Conservation (phyloP, 2,888 invertebrate species). For the Machimus rusticus region DNA sequence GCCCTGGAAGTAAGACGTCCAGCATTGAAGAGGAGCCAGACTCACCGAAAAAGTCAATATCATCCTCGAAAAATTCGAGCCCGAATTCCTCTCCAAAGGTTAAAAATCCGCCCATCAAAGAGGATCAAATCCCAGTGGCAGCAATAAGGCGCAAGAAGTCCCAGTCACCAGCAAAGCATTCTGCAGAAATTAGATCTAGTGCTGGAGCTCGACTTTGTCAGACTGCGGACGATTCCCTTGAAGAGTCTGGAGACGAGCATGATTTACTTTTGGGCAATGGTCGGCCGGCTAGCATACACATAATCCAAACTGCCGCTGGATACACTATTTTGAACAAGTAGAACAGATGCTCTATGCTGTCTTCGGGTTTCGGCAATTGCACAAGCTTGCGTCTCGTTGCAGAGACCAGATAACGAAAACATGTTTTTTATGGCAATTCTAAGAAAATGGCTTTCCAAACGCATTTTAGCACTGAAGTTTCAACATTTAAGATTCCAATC, state of each 20-base stretch:
- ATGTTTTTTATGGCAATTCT: neutral
- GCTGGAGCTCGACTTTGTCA: constrained; percentile 53
- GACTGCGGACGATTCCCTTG: constrained; percentile 44
- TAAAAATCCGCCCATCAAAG: constrained; percentile 45
- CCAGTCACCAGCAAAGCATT: constrained; percentile 47
- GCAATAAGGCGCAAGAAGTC: constrained; percentile 51
- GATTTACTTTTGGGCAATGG: constrained; percentile 51
- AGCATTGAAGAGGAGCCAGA: constrained; percentile 55
- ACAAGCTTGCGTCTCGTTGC: neutral
- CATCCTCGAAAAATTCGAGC: constrained; percentile 52
- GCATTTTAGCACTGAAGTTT: neutral
- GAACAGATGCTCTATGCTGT: constrained; percentile 40
- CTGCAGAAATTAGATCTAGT: constrained; percentile 51
- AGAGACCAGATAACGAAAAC: neutral
- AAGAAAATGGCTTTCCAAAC: neutral
- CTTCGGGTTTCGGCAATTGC: neutral
- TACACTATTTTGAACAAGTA: constrained; percentile 52
- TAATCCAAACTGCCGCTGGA: constrained; percentile 51
- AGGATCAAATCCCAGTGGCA: constrained; percentile 43
- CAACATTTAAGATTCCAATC: neutral
- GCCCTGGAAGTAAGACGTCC: constrained; percentile 53
- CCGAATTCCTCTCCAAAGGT: constrained; percentile 53
- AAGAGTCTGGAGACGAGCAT: constrained; percentile 46
- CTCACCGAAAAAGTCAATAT: constrained; percentile 52
- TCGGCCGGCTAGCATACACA: constrained; percentile 53